phyloP scores from a whole-genome alignment of 1,140 invertebrate genomes.

The Drosophila fuyamai region DNA sequence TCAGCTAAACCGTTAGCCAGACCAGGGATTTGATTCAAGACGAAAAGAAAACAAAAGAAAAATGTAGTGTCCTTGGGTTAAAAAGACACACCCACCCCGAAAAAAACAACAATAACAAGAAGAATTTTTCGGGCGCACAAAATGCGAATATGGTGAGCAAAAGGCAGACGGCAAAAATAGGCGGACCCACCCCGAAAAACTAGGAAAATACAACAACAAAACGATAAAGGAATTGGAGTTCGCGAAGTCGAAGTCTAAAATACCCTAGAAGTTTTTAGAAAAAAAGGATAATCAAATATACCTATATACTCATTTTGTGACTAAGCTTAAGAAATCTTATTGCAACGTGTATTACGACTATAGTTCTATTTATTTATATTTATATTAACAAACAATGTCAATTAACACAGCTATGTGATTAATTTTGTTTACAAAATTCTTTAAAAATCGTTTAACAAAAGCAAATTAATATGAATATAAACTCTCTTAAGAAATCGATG shows the following conservation, averaged over 20 bases:
- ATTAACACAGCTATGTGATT: too few species aligned
- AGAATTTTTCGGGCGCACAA: conserved; percentile 33
- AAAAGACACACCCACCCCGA: conserved; percentile 43
- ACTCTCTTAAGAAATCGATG: too few species aligned
- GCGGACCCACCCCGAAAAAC: conserved; percentile 73
- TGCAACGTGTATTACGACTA: too few species aligned
- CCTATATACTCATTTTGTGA: neutral
- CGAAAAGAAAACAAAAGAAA: conserved; percentile 2
- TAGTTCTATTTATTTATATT: too few species aligned
- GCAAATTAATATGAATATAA: too few species aligned
- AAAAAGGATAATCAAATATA: too few species aligned
- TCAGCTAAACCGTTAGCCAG: neutral
- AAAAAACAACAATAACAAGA: conserved; percentile 34
- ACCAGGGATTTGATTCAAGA: neutral
- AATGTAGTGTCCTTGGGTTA: conserved; percentile 32
- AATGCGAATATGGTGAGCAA: conserved; percentile 65
- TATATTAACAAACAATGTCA: too few species aligned
- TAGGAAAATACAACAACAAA: conserved; percentile 25
- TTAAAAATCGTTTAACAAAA: too few species aligned
- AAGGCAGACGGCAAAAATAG: conserved; percentile 49
- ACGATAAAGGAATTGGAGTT: conserved; percentile 33
- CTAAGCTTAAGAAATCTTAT: neutral
- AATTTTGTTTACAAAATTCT: too few species aligned
- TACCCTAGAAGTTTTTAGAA: neutral
- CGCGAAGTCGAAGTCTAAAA: neutral